Percentiles rank a stretch among this genome's conserved stretches.
Conservation (phyloP, 2,797 vertebrate genomes). For the Scyliorhinus canicula region DNA sequence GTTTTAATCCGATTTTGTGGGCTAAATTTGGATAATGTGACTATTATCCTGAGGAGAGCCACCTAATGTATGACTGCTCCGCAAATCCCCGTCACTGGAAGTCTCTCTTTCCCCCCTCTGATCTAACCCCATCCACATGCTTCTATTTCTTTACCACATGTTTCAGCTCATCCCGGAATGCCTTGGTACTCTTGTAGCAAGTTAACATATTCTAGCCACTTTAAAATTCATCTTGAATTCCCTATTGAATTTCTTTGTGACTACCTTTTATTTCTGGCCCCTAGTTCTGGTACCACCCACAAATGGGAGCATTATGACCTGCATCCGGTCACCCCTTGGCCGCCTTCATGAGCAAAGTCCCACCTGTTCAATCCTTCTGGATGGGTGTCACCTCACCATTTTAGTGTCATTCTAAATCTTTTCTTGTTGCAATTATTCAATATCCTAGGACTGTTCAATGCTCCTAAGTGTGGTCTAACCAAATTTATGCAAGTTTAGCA, state of each 20-base stretch:
- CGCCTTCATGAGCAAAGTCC: neutral
- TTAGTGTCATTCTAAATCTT: neutral
- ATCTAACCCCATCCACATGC: neutral
- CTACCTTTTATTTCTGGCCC: neutral
- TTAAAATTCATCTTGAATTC: neutral
- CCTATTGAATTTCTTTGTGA: neutral
- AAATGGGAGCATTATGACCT: neutral
- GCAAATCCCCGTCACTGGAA: too few relatives aligned
- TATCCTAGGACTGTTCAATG: neutral
- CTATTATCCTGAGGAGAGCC: too few relatives aligned
- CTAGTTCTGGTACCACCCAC: neutral
- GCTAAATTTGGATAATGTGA: too few relatives aligned
- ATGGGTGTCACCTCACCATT: neutral
- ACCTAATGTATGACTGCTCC: too few relatives aligned
- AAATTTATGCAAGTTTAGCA: neutral
- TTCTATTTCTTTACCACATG: neutral
- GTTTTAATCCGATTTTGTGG: too few relatives aligned
- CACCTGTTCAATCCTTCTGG: neutral
- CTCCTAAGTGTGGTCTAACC: neutral
- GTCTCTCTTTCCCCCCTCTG: neutral
- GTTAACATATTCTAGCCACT: neutral
- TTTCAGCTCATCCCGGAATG: neutral
- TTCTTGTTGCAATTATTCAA: neutral
- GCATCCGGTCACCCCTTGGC: neutral
- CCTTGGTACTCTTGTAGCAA: neutral